A percentile compares a stretch with the other conserved stretches of the same genome.
Conservation (phyloP, 1,140 invertebrate genomes). For the Laupala kohalensis region DNA sequence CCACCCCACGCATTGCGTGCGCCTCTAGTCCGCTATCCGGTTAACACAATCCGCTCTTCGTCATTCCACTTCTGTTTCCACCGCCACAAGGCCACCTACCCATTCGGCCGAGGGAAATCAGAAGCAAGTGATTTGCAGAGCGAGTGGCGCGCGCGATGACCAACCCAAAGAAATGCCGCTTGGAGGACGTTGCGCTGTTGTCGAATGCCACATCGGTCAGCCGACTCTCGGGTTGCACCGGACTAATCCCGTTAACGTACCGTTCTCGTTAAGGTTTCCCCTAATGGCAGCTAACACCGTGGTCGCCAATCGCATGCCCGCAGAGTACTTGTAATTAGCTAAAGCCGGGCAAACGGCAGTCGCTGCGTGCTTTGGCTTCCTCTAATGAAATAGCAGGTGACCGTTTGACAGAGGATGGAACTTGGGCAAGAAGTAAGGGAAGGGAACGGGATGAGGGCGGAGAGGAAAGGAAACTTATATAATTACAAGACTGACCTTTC, state of each 20-base stretch:
- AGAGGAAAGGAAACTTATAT: background rate
- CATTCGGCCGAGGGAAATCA: background rate
- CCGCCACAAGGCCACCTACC: no score
- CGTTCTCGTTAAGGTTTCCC: background rate
- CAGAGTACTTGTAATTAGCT: background rate
- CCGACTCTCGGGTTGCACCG: background rate
- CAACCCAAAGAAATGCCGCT: background rate
- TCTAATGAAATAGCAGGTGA: background rate
- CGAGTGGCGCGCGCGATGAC: background rate
- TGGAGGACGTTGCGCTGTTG: no score
- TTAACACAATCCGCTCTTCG: background rate
- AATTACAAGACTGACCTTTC: background rate
- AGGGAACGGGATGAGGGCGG: background rate
- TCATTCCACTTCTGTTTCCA: background rate
- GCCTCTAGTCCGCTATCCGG: background rate
- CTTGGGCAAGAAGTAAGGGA: background rate
- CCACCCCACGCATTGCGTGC: background rate
- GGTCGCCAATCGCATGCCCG: background rate
- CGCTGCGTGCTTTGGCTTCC: background rate
- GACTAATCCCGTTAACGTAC: background rate
- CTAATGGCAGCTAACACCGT: background rate
- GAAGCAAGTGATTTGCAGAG: background rate
- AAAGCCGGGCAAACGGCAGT: background rate
- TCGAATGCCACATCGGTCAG: no score
- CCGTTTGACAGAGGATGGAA: background rate